These are phyloP conservation scores for Drosophila obscura DNA, from an alignment of 1,140 invertebrate species.

Conservation along the genomic window DNA sequence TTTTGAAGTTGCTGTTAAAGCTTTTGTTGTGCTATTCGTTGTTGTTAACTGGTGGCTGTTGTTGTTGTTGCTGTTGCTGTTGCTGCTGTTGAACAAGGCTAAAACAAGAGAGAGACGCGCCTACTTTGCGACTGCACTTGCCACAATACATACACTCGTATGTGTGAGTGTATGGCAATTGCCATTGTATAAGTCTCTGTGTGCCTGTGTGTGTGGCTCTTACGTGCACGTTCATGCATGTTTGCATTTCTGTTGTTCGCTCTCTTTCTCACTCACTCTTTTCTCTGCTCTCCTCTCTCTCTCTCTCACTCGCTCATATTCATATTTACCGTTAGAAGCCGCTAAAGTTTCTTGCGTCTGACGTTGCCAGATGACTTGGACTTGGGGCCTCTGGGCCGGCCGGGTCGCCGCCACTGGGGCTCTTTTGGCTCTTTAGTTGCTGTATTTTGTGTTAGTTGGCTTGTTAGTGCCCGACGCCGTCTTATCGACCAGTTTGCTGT, in stretches of 20 bases:
- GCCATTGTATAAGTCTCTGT: not conserved
- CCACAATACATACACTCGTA: constrained; percentile 13
- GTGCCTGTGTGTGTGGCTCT: constrained; percentile 3
- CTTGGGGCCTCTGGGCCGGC: not conserved
- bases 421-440: constrained; percentile 21
- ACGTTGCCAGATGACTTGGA: constrained; percentile 44
- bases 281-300: not conserved
- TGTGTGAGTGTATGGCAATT: no score
- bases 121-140: constrained; percentile 66
- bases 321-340: constrained; percentile 73
- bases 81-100: constrained; percentile 63
- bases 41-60: constrained; percentile 13
- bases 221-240: constrained; percentile 1
- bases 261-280: constrained; percentile 2
- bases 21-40: constrained; percentile 28
- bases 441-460: constrained; percentile 1
- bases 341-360: constrained; percentile 61
- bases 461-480: constrained; percentile 13
- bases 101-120: constrained; percentile 63
- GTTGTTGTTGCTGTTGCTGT: constrained; percentile 42
- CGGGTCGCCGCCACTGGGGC: not conserved
- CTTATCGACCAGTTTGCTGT: constrained; percentile 53
- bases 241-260: constrained; percentile 36
- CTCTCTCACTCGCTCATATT: constrained; percentile 35
- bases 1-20: not conserved